Evolutionary conservation across 2,888 invertebrate species (phyloP).

Genomic region (Dascillus cervinus): DNA sequence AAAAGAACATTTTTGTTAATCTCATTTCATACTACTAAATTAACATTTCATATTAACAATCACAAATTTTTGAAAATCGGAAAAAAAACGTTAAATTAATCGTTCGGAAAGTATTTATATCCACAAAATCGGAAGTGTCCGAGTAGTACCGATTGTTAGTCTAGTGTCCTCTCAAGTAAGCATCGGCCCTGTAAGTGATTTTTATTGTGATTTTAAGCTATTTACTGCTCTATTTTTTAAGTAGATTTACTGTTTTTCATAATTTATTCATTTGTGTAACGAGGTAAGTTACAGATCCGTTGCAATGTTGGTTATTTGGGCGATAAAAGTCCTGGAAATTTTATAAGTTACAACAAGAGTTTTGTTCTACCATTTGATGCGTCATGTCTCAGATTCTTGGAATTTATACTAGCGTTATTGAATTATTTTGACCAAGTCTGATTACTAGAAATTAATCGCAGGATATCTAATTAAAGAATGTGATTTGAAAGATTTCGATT

Average conservation of each 20-base stretch:
- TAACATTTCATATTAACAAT: slow-evolving; percentile 13
- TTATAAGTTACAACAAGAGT: too few species aligned
- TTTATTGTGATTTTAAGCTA: slow-evolving; percentile 23
- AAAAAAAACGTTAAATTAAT: slow-evolving; percentile 1
- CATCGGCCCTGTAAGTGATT: slow-evolving; percentile 46
- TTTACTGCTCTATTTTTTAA: not conserved
- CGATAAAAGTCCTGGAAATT: too few species aligned
- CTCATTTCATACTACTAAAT: slow-evolving; percentile 12
- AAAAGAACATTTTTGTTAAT: slow-evolving; percentile 14
- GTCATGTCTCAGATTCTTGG: not conserved
- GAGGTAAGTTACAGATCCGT: not conserved
- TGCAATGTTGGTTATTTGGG: too few species aligned
- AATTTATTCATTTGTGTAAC: not conserved
- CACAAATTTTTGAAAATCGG: not conserved
- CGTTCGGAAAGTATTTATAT: slow-evolving; percentile 15
- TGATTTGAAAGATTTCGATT: too few species aligned
- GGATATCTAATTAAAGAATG: too few species aligned
- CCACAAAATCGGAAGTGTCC: slow-evolving; percentile 17
- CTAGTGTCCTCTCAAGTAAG: slow-evolving; percentile 33
- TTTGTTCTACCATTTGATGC: too few species aligned
- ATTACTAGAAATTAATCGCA: too few species aligned
- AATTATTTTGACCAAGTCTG: too few species aligned
- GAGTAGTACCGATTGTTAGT: slow-evolving; percentile 16
- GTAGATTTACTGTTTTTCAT: not conserved
- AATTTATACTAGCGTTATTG: too few species aligned